Evolutionary conservation across 2,113 vertebrate species (phyloP).

Genomic region (Lepidothrix coronata): DNA sequence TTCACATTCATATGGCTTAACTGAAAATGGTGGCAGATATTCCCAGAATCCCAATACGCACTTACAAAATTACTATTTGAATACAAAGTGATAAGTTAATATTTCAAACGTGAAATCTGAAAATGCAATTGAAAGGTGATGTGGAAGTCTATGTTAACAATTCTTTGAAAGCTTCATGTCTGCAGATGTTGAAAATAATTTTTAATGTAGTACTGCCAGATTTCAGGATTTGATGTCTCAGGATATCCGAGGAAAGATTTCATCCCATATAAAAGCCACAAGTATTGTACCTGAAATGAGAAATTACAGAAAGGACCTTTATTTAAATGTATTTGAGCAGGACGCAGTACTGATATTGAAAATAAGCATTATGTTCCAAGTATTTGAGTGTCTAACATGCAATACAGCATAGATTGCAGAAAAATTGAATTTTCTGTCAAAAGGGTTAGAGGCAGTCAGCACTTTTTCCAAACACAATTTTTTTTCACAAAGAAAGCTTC

Average conservation of each 20-base stretch:
- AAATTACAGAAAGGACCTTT: background rate
- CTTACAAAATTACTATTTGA: background rate
- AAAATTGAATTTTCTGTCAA: background rate
- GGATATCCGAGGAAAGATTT: conserved; percentile 37
- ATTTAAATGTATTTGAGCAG: background rate
- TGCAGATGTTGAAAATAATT: background rate
- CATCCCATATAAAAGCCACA: conserved; percentile 52
- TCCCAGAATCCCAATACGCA: background rate
- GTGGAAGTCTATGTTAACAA: background rate
- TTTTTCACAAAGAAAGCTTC: background rate
- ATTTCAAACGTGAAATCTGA: background rate
- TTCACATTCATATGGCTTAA: background rate
- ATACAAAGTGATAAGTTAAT: background rate
- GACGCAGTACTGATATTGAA: background rate
- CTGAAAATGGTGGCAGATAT: background rate
- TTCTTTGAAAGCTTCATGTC: background rate
- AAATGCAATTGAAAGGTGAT: background rate
- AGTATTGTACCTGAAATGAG: conserved; percentile 57
- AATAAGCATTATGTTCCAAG: background rate
- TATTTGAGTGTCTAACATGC: background rate
- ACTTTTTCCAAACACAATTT: background rate
- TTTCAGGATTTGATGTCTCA: background rate
- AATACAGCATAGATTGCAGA: background rate
- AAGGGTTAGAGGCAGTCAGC: background rate
- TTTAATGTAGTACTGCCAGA: background rate